Evolutionary conservation across 2,888 invertebrate species (phyloP).

Genomic region (Athripsodes cinereus): DNA sequence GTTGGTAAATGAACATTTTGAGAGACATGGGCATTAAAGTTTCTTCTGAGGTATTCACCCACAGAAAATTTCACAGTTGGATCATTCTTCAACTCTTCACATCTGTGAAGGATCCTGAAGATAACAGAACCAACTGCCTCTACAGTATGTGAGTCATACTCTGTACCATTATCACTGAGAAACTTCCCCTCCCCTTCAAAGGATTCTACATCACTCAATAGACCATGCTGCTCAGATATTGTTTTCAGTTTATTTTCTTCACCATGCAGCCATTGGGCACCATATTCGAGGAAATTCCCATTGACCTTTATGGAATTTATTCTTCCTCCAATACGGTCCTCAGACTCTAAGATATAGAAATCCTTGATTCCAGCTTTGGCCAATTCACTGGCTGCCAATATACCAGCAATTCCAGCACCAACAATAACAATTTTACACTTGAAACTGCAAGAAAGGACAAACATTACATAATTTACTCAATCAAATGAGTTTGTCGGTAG

Average conservation of each 20-base stretch:
- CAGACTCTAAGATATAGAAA: constrained; percentile 52
- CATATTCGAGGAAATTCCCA: constrained; percentile 46
- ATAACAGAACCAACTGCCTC: constrained; percentile 46
- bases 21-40: constrained; percentile 42
- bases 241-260: constrained; percentile 47
- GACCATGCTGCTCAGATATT: constrained; percentile 40
- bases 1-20: constrained; percentile 33
- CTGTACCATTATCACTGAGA: constrained; percentile 42
- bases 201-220: constrained; percentile 43
- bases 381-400: constrained; percentile 51
- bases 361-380: constrained; percentile 40
- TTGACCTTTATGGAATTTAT: constrained; percentile 41
- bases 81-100: constrained; percentile 38
- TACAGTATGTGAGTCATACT: constrained; percentile 41
- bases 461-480: too few relatives aligned
- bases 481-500: too few relatives aligned
- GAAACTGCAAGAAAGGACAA: background rate
- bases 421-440: constrained; percentile 42
- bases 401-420: constrained; percentile 56
- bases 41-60: constrained; percentile 37
- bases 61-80: constrained; percentile 34
- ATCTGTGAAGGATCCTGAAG: constrained; percentile 43
- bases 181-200: constrained; percentile 53
- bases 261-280: constrained; percentile 62
- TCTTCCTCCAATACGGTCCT: constrained; percentile 49